Evolutionary conservation across 2,888 invertebrate genomes (phyloP), one percentile per base, ranked within the genome.

Genomic region (Iselma pallidipennis): DNA sequence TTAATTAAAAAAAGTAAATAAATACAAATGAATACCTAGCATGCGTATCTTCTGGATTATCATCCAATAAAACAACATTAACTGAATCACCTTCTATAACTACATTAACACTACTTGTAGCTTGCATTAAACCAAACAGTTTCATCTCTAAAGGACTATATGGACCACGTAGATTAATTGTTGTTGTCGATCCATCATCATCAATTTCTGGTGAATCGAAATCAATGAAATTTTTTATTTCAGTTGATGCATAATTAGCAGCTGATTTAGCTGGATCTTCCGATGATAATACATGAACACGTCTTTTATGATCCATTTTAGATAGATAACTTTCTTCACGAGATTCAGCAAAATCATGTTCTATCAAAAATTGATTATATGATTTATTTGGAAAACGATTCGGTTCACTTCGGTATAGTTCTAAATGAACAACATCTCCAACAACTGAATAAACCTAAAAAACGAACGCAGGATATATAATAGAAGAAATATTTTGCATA

Each of bases 41-140:
- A 70, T 88, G 86, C 0, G 84, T 81, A 75, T 90, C 89, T 71
- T 92, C 89, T 0, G 94, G 94, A 65, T 92, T 89, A 0, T 88
- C 87, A 71, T 96, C 94, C 0, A 97, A 82, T 1, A 94, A 82
- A 6, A 96, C 90, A 0, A 91, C 89, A 83, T 97, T 97, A 3
- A 96, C 91, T 0, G 96, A 96, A 63, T 84, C 86, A 67, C 84
- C 83, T 64, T 95, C 94, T n/a, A 97, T 85, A 0, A 71, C 71
- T 0, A 91, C 88, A 4, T 78, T 76, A 73, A 88, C 89, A 65
- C 85, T 83, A 12, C 82, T 78, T 49, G 88, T 87, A 42, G 85
- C 84, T 28, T 83, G 83, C 70, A 88, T 84, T 48, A 91, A 78
- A 55, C 88, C 88, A 71, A 83, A 85, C n/a, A 94, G 81, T 1